phyloP scores from a whole-genome alignment of 2,888 invertebrate genomes.

The Polyploca ridens region DNA sequence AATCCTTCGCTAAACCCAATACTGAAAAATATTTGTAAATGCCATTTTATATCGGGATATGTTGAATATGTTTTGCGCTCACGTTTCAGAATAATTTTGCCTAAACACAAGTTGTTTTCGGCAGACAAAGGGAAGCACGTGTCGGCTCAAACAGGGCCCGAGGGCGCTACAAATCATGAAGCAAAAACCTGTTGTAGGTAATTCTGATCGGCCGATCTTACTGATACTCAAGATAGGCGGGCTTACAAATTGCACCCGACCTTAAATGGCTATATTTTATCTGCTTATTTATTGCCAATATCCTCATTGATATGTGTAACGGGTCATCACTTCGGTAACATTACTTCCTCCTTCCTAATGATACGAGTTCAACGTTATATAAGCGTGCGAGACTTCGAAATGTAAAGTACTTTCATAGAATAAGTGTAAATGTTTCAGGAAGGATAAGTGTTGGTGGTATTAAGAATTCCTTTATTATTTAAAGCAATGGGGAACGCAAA shows the following conservation, averaged over 20 bases:
- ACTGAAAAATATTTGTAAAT: background rate
- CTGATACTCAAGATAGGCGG: conserved; percentile 71
- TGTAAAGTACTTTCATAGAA: background rate
- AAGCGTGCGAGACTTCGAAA: conserved; percentile 15
- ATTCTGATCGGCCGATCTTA: conserved; percentile 69
- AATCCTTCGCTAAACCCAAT: background rate
- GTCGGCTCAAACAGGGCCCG: conserved; percentile 76
- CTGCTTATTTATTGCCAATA: conserved; percentile 73
- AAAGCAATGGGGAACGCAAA: conserved; percentile 61
- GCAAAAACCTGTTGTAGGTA: conserved; percentile 81
- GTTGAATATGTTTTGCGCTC: conserved; percentile 31
- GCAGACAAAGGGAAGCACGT: conserved; percentile 66
- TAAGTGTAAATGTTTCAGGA: conserved; percentile 14
- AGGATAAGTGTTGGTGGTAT: conserved; percentile 31
- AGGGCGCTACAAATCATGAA: conserved; percentile 79
- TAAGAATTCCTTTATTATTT: conserved; percentile 56
- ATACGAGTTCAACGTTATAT: conserved; percentile 21
- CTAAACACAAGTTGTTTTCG: conserved; percentile 73
- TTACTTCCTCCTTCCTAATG: conserved; percentile 28
- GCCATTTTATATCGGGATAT: conserved; percentile 1
- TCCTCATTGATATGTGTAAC: conserved; percentile 51
- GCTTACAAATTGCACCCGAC: conserved; percentile 78
- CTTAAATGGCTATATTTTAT: conserved; percentile 78
- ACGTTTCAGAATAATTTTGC: conserved; percentile 66
- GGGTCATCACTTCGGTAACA: conserved; percentile 33